Conservation (phyloP, 2,888 invertebrate genomes). For the Rhamnusium bicolor region DNA sequence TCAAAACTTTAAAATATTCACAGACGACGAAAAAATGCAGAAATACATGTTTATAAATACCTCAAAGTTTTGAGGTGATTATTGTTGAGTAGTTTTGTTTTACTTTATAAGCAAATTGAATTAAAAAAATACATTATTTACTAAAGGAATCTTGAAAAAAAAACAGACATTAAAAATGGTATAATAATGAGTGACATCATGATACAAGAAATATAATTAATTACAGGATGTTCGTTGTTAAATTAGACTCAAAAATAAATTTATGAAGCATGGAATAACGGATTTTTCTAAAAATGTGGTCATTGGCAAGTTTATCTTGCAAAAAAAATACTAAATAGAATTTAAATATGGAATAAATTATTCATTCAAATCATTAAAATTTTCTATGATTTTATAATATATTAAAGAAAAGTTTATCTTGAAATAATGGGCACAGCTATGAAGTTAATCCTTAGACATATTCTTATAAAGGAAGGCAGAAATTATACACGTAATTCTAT, state of each 20-base stretch:
- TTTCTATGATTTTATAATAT: neutral
- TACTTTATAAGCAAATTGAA: no score
- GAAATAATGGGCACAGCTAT: neutral
- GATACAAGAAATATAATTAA: neutral
- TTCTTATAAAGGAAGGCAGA: neutral
- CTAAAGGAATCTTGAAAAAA: no score
- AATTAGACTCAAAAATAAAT: neutral
- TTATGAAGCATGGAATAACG: neutral
- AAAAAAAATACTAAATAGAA: neutral
- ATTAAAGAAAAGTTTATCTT: neutral
- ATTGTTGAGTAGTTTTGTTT: no score
- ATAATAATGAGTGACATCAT: neutral
- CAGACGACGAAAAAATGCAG: no score
- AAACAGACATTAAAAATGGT: neutral
- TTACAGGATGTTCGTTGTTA: neutral
- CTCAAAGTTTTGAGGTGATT: no score
- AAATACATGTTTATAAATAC: no score
- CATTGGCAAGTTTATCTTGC: neutral
- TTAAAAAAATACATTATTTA: no score
- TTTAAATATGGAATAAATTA: neutral
- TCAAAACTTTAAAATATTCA: no score
- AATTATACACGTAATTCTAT: no score
- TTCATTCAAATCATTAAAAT: neutral
- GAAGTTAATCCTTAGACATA: neutral
- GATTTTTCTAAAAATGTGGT: conserved; percentile 10